Evolutionary conservation across 2,888 invertebrate genomes (phyloP), one percentile per base, ranked within the genome.

Genomic region (Drosophila nigricruria): DNA sequence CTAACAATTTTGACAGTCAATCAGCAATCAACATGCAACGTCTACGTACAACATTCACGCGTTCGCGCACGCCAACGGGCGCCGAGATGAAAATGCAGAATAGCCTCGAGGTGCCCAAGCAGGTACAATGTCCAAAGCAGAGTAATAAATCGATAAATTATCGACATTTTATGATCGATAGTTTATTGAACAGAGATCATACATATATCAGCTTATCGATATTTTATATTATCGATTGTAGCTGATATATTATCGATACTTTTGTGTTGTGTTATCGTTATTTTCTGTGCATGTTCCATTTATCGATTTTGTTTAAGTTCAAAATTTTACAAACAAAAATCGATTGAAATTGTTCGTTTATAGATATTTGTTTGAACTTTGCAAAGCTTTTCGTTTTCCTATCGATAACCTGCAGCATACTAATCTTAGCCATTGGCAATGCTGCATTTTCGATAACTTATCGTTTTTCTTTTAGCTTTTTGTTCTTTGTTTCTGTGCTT

Each of bases 51-150:
- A 97, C 97, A 78, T 97, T 97, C 94, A 96, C 96, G 94, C 95
- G 97, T 92, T 97, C 97, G 92, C 95, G 96, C 91, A 97, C 97
- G 82, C 97, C 97, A 77, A 97, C 97, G 76, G 97, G 97, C 82
- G 96, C 96, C 91, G 97, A 97, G 94, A 97, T 97, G 97, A 97
- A 97, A 94, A 96, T 96, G 81, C 97, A 97, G 92, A 97, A 96
- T 93, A 97, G 97, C 93, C 95, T 97, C 89, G 97, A 97, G 93
- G 97, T 97, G 88, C 97, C 97, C 81, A 97, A 97, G 92, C 97
- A 97, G 94, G 95, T 95, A 91, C 79, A 86, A 69, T 18, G 32
- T 12, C 18, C 16, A 23, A 4, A 30, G 16, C 45, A 14, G n/a
- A 27, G 5, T 25, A 43, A 1, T 23, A 16, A 23, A 16, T 45